Evolutionary conservation across 2,113 vertebrate species (phyloP).

Genomic region (Electrona antarctica): DNA sequence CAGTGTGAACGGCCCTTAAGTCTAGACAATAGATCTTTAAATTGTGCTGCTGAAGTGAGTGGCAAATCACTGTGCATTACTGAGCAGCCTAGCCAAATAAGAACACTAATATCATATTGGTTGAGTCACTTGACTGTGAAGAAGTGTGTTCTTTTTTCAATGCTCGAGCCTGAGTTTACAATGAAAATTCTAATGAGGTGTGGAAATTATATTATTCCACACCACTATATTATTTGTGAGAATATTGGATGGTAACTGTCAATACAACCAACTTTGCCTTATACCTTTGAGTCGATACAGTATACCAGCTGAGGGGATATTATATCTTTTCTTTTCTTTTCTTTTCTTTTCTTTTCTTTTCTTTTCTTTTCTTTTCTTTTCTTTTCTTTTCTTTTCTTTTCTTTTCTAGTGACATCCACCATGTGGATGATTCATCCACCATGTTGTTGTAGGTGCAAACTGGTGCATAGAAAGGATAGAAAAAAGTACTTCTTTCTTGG

Average conservation of each 20-base stretch:
- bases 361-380: not conserved
- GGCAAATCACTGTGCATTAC: not conserved
- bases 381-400: too few species aligned
- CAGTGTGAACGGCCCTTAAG: too few species aligned
- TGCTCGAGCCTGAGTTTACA: conserved; percentile 30
- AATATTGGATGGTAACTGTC: conserved; percentile 35
- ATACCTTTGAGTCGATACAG: conserved; percentile 13
- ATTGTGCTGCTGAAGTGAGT: conserved; percentile 1
- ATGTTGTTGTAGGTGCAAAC: too few species aligned
- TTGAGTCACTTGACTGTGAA: conserved; percentile 44
- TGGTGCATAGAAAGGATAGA: too few species aligned
- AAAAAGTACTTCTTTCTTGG: too few species aligned
- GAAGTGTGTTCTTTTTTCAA: conserved; percentile 29
- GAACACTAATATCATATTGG: conserved; percentile 26
- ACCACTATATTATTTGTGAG: not conserved
- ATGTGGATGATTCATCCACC: too few species aligned
- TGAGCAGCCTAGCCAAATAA: conserved; percentile 2
- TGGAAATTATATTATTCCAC: conserved; percentile 28
- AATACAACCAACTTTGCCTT: conserved; percentile 34
- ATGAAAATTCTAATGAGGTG: conserved; percentile 58
- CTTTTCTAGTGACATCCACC: too few species aligned
- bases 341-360: not conserved
- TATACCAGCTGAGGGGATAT: too few species aligned
- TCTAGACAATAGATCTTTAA: not conserved
- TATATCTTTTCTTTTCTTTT: too few species aligned